phyloP scores from a whole-genome alignment of 1,140 invertebrate species.

The Tetragnatha versicolor region DNA sequence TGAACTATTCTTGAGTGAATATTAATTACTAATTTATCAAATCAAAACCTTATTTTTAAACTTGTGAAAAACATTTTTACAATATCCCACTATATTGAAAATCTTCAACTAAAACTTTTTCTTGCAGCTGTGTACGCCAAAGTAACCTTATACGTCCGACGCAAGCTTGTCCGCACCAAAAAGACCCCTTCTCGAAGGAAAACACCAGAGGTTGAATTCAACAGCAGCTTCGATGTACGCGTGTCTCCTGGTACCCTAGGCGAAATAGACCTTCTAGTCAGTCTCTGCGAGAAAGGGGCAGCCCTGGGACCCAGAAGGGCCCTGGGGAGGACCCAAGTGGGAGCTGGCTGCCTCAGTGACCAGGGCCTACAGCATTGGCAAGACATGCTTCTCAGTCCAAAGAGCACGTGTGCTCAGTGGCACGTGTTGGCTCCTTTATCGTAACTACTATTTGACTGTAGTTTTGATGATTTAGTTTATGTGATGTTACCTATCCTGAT shows the following conservation, averaged over 20 bases:
- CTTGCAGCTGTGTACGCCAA: slow-evolving; percentile 49
- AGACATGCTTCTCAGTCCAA: slow-evolving; percentile 51
- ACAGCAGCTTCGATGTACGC: slow-evolving; percentile 50
- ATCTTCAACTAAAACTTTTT: not conserved
- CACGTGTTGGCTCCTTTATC: too few relatives aligned
- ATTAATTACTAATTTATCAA: too few relatives aligned
- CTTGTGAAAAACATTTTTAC: too few relatives aligned
- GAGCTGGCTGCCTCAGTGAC: slow-evolving; percentile 35
- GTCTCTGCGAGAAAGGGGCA: slow-evolving; percentile 49
- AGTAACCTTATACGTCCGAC: slow-evolving; percentile 48
- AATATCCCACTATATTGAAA: too few relatives aligned
- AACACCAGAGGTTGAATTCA: slow-evolving; percentile 50
- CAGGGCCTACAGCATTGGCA: slow-evolving; percentile 55
- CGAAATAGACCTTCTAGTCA: slow-evolving; percentile 52
- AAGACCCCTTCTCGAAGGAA: slow-evolving; percentile 35
- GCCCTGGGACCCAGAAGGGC: slow-evolving; percentile 29
- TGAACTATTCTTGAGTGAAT: too few relatives aligned
- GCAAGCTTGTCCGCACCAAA: slow-evolving; percentile 47
- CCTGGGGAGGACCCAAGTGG: slow-evolving; percentile 53
- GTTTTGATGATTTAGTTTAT: too few relatives aligned
- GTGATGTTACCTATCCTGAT: too few relatives aligned
- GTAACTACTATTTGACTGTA: too few relatives aligned
- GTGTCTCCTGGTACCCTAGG: slow-evolving; percentile 25
- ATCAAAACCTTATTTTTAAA: too few relatives aligned
- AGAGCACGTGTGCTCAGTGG: slow-evolving; percentile 53